A percentile compares a stretch with the other conserved stretches of the same genome.
These are phyloP conservation scores for Cephalopachus bancanus DNA, from an alignment of 2,797 vertebrate species.

Conservation along the genomic window DNA sequence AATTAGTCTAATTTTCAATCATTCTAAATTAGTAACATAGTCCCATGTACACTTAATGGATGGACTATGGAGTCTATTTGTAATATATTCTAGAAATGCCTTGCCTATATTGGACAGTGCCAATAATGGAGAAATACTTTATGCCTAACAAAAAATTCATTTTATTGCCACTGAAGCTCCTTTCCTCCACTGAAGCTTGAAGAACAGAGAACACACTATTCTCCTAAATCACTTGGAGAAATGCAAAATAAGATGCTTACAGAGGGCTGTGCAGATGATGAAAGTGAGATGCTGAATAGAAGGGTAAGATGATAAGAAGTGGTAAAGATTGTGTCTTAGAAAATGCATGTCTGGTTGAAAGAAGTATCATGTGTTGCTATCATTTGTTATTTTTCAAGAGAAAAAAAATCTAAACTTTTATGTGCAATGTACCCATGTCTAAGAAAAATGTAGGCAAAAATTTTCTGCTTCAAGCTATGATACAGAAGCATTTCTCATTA, in stretches of 20 bases:
- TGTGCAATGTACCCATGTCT: background rate
- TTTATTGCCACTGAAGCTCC: background rate
- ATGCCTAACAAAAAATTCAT: slow-evolving; percentile 33
- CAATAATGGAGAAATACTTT: background rate
- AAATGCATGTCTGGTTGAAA: background rate
- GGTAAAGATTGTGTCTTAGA: background rate
- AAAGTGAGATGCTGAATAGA: background rate
- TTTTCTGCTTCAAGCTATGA: background rate
- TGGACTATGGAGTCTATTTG: background rate
- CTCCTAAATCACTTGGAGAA: background rate
- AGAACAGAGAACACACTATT: background rate
- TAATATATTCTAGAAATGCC: background rate
- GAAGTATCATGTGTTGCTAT: background rate
- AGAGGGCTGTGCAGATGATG: background rate
- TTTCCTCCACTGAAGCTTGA: background rate
- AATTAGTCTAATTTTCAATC: background rate
- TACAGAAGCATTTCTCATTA: background rate
- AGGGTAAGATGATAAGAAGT: background rate
- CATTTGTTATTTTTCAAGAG: background rate
- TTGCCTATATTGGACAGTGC: background rate
- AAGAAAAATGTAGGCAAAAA: slow-evolving; percentile 20
- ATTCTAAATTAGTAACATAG: background rate
- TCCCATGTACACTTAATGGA: background rate
- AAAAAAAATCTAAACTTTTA: slow-evolving; percentile 42
- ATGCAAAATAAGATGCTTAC: slow-evolving; percentile 48